Evolutionary conservation across 2,888 invertebrate genomes (phyloP).

Genomic region (Augiades crinisus): DNA sequence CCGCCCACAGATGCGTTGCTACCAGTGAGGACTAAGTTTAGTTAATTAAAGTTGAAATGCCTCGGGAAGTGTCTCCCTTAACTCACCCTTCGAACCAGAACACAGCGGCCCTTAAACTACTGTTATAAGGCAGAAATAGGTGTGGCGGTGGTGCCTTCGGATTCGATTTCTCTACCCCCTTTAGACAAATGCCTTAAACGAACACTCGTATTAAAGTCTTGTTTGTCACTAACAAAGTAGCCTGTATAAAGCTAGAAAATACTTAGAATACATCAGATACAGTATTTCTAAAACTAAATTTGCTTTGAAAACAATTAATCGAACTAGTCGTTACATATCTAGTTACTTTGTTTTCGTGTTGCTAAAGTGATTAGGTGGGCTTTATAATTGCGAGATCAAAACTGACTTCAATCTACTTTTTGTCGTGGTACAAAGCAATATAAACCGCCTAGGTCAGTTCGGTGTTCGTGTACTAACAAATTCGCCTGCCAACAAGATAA

Average conservation of each 20-base stretch:
- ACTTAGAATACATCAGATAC: background rate
- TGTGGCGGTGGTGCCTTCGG: too few species aligned
- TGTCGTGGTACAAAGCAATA: conserved; percentile 16
- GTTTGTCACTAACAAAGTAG: too few species aligned
- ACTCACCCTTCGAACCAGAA: too few species aligned
- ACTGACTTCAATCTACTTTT: conserved; percentile 10
- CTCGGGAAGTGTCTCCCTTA: too few species aligned
- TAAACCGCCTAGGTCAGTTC: conserved; percentile 17
- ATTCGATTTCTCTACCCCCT: too few species aligned
- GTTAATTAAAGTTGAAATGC: too few species aligned
- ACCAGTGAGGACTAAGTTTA: too few species aligned
- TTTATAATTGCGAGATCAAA: conserved; percentile 6
- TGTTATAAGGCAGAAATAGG: too few species aligned
- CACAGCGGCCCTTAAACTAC: too few species aligned
- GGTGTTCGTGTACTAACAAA: conserved; percentile 1
- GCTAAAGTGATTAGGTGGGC: background rate
- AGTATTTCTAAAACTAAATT: background rate
- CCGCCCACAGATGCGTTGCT: too few species aligned
- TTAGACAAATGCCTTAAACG: too few species aligned
- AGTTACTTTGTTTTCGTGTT: background rate
- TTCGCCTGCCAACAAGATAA: conserved; percentile 1
- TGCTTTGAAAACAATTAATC: background rate
- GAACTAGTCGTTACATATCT: background rate
- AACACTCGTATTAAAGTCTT: too few species aligned
- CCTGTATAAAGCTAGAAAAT: background rate